Base-by-base conservation (phyloP, 2,888 invertebrate species). In the Drosophila ezoana region DNA sequence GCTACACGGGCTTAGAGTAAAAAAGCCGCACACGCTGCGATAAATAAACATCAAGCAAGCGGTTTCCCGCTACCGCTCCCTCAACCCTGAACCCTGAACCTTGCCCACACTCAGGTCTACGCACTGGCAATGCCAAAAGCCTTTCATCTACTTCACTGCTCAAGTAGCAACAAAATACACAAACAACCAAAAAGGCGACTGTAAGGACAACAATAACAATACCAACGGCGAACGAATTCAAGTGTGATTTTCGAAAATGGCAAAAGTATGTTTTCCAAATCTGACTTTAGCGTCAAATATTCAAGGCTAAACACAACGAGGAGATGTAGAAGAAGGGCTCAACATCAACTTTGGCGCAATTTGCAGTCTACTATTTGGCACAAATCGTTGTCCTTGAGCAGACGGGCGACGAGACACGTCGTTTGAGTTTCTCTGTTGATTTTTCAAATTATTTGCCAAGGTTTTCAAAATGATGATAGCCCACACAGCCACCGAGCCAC, bases 231-330 rank as follows among this genome's bases (percentile, higher is more conserved):
- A 48, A 47, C 48, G 57, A 59, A 49, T 67, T 66, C 77, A 83
- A 87, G 83, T 83, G 89, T 81, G 88, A 87, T 89, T 88, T 89
- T 87, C 80, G 85, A 85, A 88, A 90, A 88, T 89, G 85, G 90
- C 85, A 89, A 90, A 89, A 90, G 79, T 88, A 77, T 90, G 89
- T 89, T 88, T 81, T 80, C 68, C 76, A 85, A 84, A 87, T 81
- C 84, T 81, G 87, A 84, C 84, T 79, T 81, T 79, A 73, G 62
- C 76, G 53, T 53, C 63, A 64, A 67, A 69, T 79, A 72, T 79
- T 85, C 87, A 85, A 87, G 85, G 85, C 80, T 76, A 82, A 70
- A 61, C 69, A 56, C 76, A 63, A 51, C 38, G 67, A n/a, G 20
- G 51, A 45, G 47, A 41, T 33, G 51, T 56, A 49, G n/a, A 44